phyloP scores from a whole-genome alignment of 1,140 invertebrate species.

The Drosophila virilis region DNA sequence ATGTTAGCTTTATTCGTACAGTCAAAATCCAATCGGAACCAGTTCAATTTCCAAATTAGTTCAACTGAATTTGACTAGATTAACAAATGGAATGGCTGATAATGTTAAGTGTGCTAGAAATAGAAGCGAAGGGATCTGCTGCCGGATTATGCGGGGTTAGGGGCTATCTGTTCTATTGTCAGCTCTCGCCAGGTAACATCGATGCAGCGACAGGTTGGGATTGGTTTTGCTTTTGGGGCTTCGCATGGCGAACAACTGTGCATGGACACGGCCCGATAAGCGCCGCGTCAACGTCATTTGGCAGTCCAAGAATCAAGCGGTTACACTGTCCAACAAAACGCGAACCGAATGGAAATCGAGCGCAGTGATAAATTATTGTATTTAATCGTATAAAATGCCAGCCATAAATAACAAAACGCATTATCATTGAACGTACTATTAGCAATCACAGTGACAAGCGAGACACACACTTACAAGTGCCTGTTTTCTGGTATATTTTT shows the following conservation, averaged over 20 bases:
- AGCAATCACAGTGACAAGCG: slow-evolving; percentile 67
- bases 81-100: neutral
- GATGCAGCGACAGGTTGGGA: slow-evolving; percentile 1
- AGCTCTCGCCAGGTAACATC: neutral
- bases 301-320: neutral
- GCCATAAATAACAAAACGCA: slow-evolving; percentile 74
- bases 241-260: neutral
- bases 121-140: neutral
- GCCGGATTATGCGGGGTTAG: neutral
- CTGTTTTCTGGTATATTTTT: slow-evolving; percentile 65
- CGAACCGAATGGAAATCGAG: slow-evolving; percentile 27
- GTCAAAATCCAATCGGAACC: no score
- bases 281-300: neutral
- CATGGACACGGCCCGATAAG: no score
- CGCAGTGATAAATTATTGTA: slow-evolving; percentile 70
- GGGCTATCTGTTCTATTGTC: neutral
- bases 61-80: no score
- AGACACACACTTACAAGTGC: slow-evolving; percentile 36
- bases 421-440: slow-evolving; percentile 76
- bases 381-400: slow-evolving; percentile 74
- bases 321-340: slow-evolving; percentile 25
- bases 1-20: no score
- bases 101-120: neutral
- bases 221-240: slow-evolving; percentile 2
- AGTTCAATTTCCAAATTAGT: no score